Conservation (phyloP, 2,113 vertebrate genomes). For the Stegastes partitus region DNA sequence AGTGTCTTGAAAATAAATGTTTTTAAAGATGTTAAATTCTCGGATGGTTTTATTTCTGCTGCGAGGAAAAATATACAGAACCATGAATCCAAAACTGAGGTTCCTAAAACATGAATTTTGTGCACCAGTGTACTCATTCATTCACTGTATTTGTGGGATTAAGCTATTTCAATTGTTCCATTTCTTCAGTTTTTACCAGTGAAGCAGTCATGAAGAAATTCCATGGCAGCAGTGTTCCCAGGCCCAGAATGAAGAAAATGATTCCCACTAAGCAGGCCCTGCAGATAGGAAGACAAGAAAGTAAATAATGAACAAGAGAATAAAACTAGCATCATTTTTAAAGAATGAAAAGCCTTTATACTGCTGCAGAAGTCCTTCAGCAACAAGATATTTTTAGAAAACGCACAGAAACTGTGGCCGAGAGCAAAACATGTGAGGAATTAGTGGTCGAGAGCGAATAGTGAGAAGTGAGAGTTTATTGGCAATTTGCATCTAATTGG, state of each 20-base stretch:
- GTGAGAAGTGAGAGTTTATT: not conserved
- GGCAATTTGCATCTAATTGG: not conserved
- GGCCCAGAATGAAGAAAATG: conserved; percentile 90
- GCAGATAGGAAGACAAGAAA: conserved; percentile 4
- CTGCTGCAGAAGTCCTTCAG: no score
- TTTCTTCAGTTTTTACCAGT: conserved; percentile 78
- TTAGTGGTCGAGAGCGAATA: not conserved
- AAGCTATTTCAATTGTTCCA: not conserved
- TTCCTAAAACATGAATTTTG: no score
- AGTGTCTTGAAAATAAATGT: no score
- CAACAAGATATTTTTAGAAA: not conserved
- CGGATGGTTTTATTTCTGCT: no score
- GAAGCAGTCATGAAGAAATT: conserved; percentile 94
- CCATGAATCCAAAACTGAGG: no score
- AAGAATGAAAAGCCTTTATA: no score
- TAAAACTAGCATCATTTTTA: not conserved
- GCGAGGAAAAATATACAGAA: no score
- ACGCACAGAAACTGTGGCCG: not conserved
- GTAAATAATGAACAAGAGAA: not conserved
- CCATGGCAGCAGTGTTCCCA: conserved; percentile 93
- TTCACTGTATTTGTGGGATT: not conserved
- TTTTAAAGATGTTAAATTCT: no score
- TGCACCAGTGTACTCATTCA: not conserved
- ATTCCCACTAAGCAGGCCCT: conserved; percentile 86
- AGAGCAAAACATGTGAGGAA: not conserved